These are phyloP conservation scores for Panthera tigris DNA, from an alignment of 2,113 vertebrate genomes.

Conservation along the genomic window DNA sequence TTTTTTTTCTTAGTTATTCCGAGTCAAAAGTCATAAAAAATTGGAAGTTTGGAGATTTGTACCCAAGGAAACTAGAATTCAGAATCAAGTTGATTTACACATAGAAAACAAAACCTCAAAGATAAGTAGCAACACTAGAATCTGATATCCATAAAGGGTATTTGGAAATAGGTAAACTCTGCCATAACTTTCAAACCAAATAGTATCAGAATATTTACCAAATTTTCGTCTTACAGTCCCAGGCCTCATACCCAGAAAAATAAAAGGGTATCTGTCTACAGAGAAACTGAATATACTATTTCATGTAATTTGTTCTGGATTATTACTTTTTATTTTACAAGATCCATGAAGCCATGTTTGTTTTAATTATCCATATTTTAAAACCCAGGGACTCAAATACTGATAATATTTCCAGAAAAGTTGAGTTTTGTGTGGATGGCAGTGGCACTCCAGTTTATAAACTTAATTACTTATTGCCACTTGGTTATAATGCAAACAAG, in stretches of 20 bases:
- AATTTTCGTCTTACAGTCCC: background rate
- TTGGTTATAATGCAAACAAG: background rate
- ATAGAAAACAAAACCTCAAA: background rate
- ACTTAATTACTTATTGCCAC: background rate
- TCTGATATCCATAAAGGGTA: background rate
- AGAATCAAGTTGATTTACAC: background rate
- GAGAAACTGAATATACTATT: background rate
- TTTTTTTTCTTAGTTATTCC: background rate
- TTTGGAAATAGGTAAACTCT: background rate
- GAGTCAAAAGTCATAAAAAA: background rate
- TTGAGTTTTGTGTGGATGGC: background rate
- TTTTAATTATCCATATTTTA: slow-evolving; percentile 34
- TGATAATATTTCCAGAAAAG: background rate
- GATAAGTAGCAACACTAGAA: background rate
- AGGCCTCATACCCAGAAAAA: background rate
- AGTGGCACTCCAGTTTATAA: background rate
- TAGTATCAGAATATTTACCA: background rate
- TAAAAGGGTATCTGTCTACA: background rate
- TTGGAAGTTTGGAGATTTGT: background rate
- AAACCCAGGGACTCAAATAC: background rate
- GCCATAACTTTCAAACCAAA: background rate
- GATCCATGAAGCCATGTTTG: background rate
- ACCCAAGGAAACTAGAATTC: background rate
- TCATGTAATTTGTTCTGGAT: background rate
- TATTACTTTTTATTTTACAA: background rate